Base-by-base conservation (phyloP, 1,140 invertebrate species). In the Lysiphlebus fabarum region DNA sequence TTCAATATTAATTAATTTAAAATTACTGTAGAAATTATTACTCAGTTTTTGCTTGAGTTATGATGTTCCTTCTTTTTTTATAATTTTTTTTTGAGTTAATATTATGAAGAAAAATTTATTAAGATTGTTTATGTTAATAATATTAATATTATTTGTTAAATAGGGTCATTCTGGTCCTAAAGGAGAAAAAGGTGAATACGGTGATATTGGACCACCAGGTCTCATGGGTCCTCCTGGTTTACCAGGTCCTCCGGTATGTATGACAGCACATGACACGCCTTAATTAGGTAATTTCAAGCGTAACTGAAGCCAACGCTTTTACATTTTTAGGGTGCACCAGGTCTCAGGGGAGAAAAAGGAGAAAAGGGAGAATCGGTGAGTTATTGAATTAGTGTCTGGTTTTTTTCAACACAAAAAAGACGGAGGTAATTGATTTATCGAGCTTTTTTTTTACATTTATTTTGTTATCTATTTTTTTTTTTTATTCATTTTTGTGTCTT, bases 291-390 rank as follows among this genome's bases (percentile, higher is more conserved):
- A 14, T 53, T 33, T 65, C 26, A 47, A 63, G n/a, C 38, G 14
- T 37, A 14, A 9, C 12, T 12, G 33, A 49, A 36, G 10, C 43
- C 36, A 34, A 56, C 36, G 36, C 59, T 57, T 44, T 61, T 53
- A 38, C 84, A 84, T 85, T 85, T 85, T 33, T 85, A 92, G 69
- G 92, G 92, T n/a, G 93, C 93, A 77, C 91, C 91, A 12, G 93
- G 92, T 10, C 80, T 86, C 56, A 92, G 90, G 73, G 92, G 92
- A 34, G 91, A 93, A 63, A 95, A 94, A 74, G 93, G 93, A 40
- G 92, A 95, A 69, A 92, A 93, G 75, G 92, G 92, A 45, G 92
- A 95, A 84, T 92, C 92, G 84, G 92, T 94, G 81, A 88, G 87
- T 85, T 58, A 55, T 54, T 60, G 56, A 17, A 26, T 63, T 56